Percentiles rank a stretch among this genome's conserved stretches.
These are phyloP conservation scores for Chelidonichthys spinosus DNA, from an alignment of 2,797 vertebrate species.

Conservation along the genomic window DNA sequence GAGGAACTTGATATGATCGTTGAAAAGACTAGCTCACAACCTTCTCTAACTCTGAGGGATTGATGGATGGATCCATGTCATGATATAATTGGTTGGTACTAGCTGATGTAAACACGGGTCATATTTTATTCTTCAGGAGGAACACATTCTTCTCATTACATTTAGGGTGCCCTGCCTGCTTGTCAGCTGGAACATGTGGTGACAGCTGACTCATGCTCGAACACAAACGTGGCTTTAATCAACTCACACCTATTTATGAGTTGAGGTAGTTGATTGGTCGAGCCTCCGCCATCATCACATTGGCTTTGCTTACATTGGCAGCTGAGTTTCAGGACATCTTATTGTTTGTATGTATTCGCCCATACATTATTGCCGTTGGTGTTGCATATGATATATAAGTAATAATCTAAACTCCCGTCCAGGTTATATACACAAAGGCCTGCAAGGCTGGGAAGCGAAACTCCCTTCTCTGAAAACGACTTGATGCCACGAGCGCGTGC, in stretches of 20 bases:
- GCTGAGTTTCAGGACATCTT: not conserved
- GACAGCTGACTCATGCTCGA: not conserved
- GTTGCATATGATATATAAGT: too few species aligned
- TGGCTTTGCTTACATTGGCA: not conserved
- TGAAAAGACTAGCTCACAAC: too few species aligned
- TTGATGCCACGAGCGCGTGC: rapidly evolving
- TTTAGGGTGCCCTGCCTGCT: not conserved
- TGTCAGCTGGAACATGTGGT: not conserved
- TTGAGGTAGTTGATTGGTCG: not conserved
- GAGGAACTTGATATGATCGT: too few species aligned
- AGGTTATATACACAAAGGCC: not conserved
- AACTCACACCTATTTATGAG: not conserved
- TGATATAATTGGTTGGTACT: too few species aligned
- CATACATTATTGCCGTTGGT: too few species aligned
- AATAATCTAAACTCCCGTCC: not conserved
- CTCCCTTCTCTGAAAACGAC: constrained; percentile 3
- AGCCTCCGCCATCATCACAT: too few species aligned
- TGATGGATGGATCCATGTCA: too few species aligned
- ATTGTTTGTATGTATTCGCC: not conserved
- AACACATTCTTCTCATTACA: not conserved
- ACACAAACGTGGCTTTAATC: not conserved
- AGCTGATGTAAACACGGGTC: too few species aligned
- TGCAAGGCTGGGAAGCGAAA: constrained; percentile 17
- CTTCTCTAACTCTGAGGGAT: too few species aligned
- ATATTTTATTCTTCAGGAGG: too few species aligned